phyloP scores from a whole-genome alignment of 1,140 invertebrate genomes.

The Sogatella furcifera region DNA sequence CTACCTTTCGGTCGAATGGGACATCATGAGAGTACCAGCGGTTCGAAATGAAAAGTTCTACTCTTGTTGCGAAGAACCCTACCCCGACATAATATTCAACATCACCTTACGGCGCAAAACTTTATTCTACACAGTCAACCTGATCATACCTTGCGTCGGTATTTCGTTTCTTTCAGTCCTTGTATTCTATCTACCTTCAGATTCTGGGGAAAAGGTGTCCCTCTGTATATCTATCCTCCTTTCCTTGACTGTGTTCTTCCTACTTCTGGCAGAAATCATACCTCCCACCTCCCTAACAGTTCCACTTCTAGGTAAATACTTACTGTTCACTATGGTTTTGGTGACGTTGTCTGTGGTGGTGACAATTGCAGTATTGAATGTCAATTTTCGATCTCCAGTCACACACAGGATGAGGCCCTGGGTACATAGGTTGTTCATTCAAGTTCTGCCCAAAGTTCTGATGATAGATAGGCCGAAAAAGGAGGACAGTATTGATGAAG shows the following conservation, averaged over 20 bases:
- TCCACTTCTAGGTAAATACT: slow-evolving; percentile 93
- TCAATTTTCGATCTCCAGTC: slow-evolving; percentile 96
- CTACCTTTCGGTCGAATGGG: slow-evolving; percentile 96
- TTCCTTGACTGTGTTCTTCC: slow-evolving; percentile 97
- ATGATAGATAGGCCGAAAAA: slow-evolving; percentile 75
- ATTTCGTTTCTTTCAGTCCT: slow-evolving; percentile 95
- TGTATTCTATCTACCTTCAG: slow-evolving; percentile 97
- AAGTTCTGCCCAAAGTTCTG: slow-evolving; percentile 74
- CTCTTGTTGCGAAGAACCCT: slow-evolving; percentile 77
- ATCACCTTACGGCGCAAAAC: slow-evolving; percentile 92
- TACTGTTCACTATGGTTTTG: slow-evolving; percentile 98
- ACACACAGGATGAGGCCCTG: slow-evolving; percentile 90
- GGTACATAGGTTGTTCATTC: slow-evolving; percentile 81
- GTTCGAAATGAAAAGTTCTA: slow-evolving; percentile 84
- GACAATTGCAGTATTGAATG: slow-evolving; percentile 95
- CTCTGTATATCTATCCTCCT: slow-evolving; percentile 97
- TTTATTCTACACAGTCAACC: slow-evolving; percentile 87
- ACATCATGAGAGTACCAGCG: slow-evolving; percentile 86
- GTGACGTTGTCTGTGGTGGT: slow-evolving; percentile 96
- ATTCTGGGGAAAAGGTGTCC: slow-evolving; percentile 95
- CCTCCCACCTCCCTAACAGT: slow-evolving; percentile 98
- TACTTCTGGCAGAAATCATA: slow-evolving; percentile 95
- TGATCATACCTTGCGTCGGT: slow-evolving; percentile 92
- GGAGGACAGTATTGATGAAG: slow-evolving; percentile 52
- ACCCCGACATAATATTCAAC: slow-evolving; percentile 95